Conservation (phyloP, 2,113 vertebrate genomes). For the Tyrannus savana region DNA sequence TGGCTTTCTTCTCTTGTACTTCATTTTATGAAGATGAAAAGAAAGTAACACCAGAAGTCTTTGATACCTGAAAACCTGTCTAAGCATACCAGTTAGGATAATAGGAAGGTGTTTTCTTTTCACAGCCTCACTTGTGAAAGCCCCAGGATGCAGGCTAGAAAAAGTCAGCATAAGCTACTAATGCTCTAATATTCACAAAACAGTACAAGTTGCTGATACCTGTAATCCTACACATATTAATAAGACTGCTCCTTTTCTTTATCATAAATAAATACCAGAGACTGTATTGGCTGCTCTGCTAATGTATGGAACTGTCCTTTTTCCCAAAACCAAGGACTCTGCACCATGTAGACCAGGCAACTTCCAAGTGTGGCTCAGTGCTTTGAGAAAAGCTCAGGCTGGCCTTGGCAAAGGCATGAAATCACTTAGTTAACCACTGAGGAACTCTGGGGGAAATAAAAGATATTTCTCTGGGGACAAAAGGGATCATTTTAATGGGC, state of each 20-base stretch:
- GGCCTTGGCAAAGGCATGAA: neutral
- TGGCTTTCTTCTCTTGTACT: neutral
- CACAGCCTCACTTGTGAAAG: neutral
- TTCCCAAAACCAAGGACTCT: neutral
- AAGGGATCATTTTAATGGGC: neutral
- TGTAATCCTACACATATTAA: neutral
- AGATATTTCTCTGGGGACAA: neutral
- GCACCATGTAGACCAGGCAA: neutral
- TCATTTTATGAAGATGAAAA: neutral
- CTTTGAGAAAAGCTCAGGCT: neutral
- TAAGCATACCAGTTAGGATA: neutral
- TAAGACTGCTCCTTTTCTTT: neutral
- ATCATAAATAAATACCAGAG: neutral
- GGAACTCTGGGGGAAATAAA: neutral
- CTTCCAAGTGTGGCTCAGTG: neutral
- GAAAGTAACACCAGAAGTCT: neutral
- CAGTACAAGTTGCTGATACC: neutral
- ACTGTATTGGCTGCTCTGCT: neutral
- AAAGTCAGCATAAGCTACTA: neutral
- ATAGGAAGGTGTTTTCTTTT: neutral
- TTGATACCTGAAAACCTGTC: neutral
- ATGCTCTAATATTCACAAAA: neutral
- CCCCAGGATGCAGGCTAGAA: neutral
- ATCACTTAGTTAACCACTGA: neutral
- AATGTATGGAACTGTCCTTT: neutral